Percentiles rank a stretch among this genome's conserved stretches.
Conservation (phyloP, 2,797 vertebrate genomes). For the Gadopsis marmoratus region DNA sequence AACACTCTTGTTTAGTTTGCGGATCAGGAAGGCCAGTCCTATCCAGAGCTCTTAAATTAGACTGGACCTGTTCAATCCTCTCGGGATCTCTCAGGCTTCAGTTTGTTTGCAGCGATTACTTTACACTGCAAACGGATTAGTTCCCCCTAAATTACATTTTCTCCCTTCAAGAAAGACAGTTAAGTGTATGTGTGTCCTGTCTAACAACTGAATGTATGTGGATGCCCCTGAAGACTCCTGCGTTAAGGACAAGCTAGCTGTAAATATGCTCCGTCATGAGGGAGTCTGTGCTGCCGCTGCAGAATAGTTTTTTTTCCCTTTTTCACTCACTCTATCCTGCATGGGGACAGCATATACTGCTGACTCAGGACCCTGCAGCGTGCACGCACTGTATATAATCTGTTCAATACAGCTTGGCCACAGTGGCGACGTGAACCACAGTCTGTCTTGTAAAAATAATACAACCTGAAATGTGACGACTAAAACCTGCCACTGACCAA, state of each 20-base stretch:
- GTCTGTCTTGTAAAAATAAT: not conserved
- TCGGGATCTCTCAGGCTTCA: conserved; percentile 1
- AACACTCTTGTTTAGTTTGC: not conserved
- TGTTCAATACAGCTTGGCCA: not conserved
- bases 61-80: not conserved
- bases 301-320: conserved; percentile 7
- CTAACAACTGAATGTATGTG: not conserved
- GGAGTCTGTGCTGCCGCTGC: conserved; percentile 22
- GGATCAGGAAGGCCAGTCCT: not conserved
- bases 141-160: conserved; percentile 8
- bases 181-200: not conserved
- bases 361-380: conserved; percentile 31
- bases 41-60: not conserved
- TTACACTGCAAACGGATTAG: not conserved
- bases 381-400: not conserved
- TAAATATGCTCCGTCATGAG: conserved; percentile 44
- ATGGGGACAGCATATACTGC: conserved; percentile 31
- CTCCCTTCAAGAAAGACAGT: not conserved
- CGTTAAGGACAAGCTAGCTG: conserved; percentile 1
- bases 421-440: not conserved
- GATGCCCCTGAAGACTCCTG: not conserved
- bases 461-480: not conserved
- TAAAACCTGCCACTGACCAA: too few relatives aligned
- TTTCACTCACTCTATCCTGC: conserved; percentile 8
- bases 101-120: conserved; percentile 20